Base-by-base conservation (phyloP, 2,888 invertebrate genomes). In the Fissipunctia ypsillon region DNA sequence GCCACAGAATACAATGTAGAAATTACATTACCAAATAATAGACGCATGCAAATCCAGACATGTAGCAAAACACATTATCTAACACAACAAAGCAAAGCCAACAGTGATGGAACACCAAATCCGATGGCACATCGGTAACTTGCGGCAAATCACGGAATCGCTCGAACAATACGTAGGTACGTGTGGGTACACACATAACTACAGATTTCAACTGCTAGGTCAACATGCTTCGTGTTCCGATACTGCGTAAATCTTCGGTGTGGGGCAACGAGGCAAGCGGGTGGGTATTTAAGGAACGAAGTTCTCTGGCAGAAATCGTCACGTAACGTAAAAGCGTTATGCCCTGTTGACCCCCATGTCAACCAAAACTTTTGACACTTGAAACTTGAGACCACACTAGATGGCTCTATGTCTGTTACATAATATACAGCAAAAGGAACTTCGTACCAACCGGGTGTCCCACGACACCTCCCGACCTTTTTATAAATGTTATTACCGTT, bases 231-330 rank as follows among this genome's bases (percentile, higher is more conserved):
- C 82, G 89, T 89, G 89, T 90, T 89, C 87, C 90, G 89, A 90
- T 92, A 88, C 90, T 90, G 89, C 90, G 91, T 94, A 93, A 93
- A 94, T 94, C 94, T 94, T 93, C 75, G 45, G 59, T 81, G 87
- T 86, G 28, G 76, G 88, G 92, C 91, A 86, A 91, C 9, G 52
- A 86, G 76, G 73, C 7, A 0, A 28, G 74, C 73, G 77, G 45
- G 16, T 25, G 28, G 54, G 16, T 16, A 54, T 25, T n/a, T n/a
- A n/a, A n/a, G n/a, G n/a, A n/a, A n/a, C n/a, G n/a, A n/a, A n/a
- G n/a, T n/a, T n/a, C n/a, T n/a, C n/a, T n/a, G n/a, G n/a, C n/a
- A n/a, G n/a, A n/a, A n/a, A n/a, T n/a, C n/a, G n/a, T n/a, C n/a
- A n/a, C n/a, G n/a, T n/a, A n/a, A n/a, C n/a, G n/a, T n/a, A n/a